These are phyloP conservation scores for Drosophila baimaii DNA, from an alignment of 1,140 invertebrate genomes.

Conservation along the genomic window DNA sequence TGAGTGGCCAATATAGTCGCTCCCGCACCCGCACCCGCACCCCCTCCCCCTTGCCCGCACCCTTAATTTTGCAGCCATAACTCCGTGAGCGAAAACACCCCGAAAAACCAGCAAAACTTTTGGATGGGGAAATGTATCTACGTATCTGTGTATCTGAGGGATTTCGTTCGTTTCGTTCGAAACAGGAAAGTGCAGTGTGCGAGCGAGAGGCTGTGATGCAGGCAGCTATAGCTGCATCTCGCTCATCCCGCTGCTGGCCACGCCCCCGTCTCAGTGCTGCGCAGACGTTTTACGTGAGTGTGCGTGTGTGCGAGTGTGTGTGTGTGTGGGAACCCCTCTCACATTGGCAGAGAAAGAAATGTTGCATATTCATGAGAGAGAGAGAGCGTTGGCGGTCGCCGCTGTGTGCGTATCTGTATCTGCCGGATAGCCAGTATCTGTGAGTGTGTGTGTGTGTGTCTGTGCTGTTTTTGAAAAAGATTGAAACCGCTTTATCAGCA, in stretches of 20 bases:
- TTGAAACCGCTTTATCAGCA: conserved; percentile 76
- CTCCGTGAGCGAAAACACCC: conserved; percentile 32
- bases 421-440: conserved; percentile 22
- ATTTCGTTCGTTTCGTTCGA: background rate
- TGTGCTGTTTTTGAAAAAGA: conserved; percentile 67
- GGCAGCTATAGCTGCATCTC: conserved; percentile 64
- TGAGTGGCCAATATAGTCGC: conserved; percentile 57
- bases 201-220: conserved; percentile 45
- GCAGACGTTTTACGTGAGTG: conserved; percentile 48
- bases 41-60: conserved; percentile 1
- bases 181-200: conserved; percentile 65
- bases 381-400: conserved; percentile 8
- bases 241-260: conserved; percentile 41
- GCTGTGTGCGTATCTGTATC: conserved; percentile 25
- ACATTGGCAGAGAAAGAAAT: conserved; percentile 55
- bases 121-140: conserved; percentile 27
- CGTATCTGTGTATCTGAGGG: conserved; percentile 8
- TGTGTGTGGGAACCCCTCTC: conserved; percentile 48
- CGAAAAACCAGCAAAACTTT: conserved; percentile 3
- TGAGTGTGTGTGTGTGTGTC: conserved; percentile 39
- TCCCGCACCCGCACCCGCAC: background rate
- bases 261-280: conserved; percentile 62
- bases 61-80: conserved; percentile 19
- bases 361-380: conserved; percentile 77
- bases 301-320: conserved; percentile 49